Evolutionary conservation across 1,140 invertebrate genomes (phyloP), one percentile per base, ranked within the genome.

Genomic region (Musca vetustissima): DNA sequence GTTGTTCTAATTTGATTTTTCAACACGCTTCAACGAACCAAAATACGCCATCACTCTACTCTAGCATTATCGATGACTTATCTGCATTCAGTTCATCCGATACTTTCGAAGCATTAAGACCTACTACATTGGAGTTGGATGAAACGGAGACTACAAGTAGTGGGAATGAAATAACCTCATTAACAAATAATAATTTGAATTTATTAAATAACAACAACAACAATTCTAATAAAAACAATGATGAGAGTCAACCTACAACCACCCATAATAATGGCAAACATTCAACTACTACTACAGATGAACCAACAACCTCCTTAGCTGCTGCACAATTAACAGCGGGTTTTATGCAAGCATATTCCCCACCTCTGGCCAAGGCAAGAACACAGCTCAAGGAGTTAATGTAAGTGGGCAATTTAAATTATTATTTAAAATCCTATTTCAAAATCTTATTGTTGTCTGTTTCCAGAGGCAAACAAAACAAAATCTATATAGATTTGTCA

Each of bases 401-500:
- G 79, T 81, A 66, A 73, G 75, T 70, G 68, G n/a, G 14, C 50
- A 13, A 15, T 15, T 25, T 24, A 4, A 32, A 19, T n/a, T 43
- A 2, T 32, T 17, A 25, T 9, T 21, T 32, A 28, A 21, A 28
- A 50, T n/a, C n/a, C 25, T 28, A 4, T 19, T 36, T 69, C 68
- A 28, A 14, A 17, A 24, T 47, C 11, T 43, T 4, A 48, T 13
- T 43, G 57, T 14, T 47, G 14, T 65, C 47, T 6, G 64, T 36
- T 15, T 68, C 24, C 53, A 81, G 79, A 24, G 73, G 73, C 7
- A 80, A 76, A 22, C 79, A 81, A 55, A 81, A 81, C 52, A 81
- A 81, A 72, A 77, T 80, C 47, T 81, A 81, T 66, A 78, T 81
- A 48, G 79, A 81, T 53, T 59, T 81, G 47, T 80, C 78, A 15